Base-by-base conservation (phyloP, 2,113 vertebrate species). In the Coturnix japonica region DNA sequence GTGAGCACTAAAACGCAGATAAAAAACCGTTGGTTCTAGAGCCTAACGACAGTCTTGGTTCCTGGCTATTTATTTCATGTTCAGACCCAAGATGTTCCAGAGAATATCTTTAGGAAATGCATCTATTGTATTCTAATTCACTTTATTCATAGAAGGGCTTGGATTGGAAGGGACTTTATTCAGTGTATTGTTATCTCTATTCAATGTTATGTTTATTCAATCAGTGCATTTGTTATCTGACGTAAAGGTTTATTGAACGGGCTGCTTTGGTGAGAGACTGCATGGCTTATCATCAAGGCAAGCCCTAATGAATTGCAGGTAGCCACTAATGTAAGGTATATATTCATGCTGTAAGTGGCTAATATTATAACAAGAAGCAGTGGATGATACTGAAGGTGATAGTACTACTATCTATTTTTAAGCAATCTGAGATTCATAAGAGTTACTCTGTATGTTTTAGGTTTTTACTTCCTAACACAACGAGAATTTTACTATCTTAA, bases 321-420 rank as follows among this genome's bases (percentile, higher is more conserved):
- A 63, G 33, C 26, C 59, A 20, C 39, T 53, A 0, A 0, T 37
- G 10, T 31, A 57, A 64, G 11, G 2, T 0, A 1, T 41, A 44
- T 39, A 19, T 57, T 44, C 2, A 2, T 54, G n/a, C 17, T 43
- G 44, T 17, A 75, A n/a, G 8, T 12, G 43, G 30, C 37, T 59
- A 80, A 13, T 35, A 22, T 26, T 64, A 0, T 3, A 37, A 18
- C 7, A 88, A 47, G 8, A 74, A 75, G 23, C 31, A 21, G 5
- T 46, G 49, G 9, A 25, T 74, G 31, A 33, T 30, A 35, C 75
- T 51, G 65, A 35, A 65, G 17, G 49, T 31, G 46, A 11, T 31
- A 23, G 5, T 26, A 59, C 19, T 16, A 51, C 23, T 15, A 41
- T 64, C 28, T 65, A 7, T 11, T 11, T 33, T 83, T 81, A 70